Evolutionary conservation across 2,113 vertebrate species (phyloP), one percentile per base, ranked within the genome.

Genomic region (Lasiurus cinereus): DNA sequence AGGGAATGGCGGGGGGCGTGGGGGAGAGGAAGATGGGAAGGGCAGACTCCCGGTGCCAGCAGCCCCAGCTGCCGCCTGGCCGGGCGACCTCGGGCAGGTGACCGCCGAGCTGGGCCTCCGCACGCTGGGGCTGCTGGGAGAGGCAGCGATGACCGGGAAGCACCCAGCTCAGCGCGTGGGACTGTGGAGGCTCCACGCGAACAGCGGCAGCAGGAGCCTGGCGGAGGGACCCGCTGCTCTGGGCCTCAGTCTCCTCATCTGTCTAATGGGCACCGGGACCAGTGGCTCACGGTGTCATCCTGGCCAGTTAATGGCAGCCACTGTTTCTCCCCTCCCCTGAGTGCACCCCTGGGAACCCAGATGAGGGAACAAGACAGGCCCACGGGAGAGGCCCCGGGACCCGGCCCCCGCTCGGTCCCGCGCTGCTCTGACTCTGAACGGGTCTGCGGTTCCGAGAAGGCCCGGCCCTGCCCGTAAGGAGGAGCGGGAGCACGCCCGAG

Each of bases 221-320:
- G 78, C 33, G 6, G 14, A 36, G 7, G 21, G 43, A 5, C 18
- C 39, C 0, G 50, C 73, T 8, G 50, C 24, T 54, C 88, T 39
- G 22, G 43, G 88, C 46, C 89, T 84, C 31, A 43, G 64, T 36
- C 31, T 43, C 29, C 39, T 36, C 10, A 21, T 64, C 52, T 79
- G 70, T 21, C 14, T 39, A 19, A 67, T 1, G 46, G 73, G 52
- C 6, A 18, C 50, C 12, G 27, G 73, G 0, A 16, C 16, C 39
- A 19, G 8, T 1, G 24, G 67, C 52, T n/a, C 39, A 0, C 0
- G 39, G 39, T 0, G 29, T 15, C 3, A 1, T 36, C 12, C 8
- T 3, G 48, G 69, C 14, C 4, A 3, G 36, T 6, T 39, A 1
- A 52, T 0, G 1, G n/a, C n/a, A 18, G 8, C 29, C 39, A 2